Evolutionary conservation across 2,888 invertebrate species (phyloP).

Genomic region (Laothoe populi): DNA sequence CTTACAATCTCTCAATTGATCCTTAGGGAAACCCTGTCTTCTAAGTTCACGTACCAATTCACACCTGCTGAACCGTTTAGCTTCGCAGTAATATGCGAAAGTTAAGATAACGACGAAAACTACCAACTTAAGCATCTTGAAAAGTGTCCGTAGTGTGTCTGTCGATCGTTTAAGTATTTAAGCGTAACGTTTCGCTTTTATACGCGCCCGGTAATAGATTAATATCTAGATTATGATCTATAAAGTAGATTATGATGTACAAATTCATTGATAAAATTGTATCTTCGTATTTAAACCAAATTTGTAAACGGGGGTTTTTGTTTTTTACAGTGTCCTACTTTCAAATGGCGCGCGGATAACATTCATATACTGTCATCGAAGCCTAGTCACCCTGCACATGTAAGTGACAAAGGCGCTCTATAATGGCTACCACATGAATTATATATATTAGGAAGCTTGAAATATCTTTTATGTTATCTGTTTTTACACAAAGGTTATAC

Average conservation of each 20-base stretch:
- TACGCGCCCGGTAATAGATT: neutral
- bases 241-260: neutral
- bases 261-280: neutral
- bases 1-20: conserved; percentile 59
- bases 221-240: neutral
- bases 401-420: too few species aligned
- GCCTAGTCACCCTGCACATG: too few species aligned
- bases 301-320: neutral
- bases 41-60: conserved; percentile 53
- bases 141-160: neutral
- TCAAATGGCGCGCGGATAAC: too few species aligned
- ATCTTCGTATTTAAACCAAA: neutral
- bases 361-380: too few species aligned
- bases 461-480: too few species aligned
- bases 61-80: conserved; percentile 51
- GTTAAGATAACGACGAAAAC: conserved; percentile 33
- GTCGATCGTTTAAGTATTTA: conserved; percentile 1
- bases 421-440: too few species aligned
- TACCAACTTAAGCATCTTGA: conserved; percentile 38
- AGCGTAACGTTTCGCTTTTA: neutral
- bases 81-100: conserved; percentile 39
- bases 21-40: conserved; percentile 53
- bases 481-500: too few species aligned
- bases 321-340: neutral
- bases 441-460: too few species aligned